Conservation (phyloP, 1,140 invertebrate species). For the Cotesia chilonis region DNA sequence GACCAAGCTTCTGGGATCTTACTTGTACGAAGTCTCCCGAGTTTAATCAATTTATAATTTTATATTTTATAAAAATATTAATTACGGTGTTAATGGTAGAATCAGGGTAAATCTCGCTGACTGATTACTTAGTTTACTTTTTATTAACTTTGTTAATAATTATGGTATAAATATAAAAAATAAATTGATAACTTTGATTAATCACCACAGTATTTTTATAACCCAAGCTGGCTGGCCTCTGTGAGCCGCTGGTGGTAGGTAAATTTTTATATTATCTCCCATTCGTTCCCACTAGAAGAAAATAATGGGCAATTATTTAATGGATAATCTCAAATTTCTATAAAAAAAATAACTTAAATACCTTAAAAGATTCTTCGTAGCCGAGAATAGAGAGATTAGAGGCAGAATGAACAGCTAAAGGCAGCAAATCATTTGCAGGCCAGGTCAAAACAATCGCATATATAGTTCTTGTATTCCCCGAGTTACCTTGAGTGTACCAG, state of each 20-base stretch:
- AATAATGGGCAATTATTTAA: constrained; percentile 4
- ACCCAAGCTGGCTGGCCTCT: constrained; percentile 59
- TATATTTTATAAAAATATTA: background rate
- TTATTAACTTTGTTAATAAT: constrained; percentile 26
- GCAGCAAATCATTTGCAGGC: constrained; percentile 69
- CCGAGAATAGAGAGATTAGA: constrained; percentile 44
- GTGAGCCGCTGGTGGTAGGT: constrained; percentile 48
- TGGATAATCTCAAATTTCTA: background rate
- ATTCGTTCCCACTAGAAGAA: constrained; percentile 49
- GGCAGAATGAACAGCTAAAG: constrained; percentile 53
- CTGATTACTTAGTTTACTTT: constrained; percentile 27
- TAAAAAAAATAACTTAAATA: constrained; percentile 8
- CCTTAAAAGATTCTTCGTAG: constrained; percentile 2
- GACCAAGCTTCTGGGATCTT: constrained; percentile 87
- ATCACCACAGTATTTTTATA: constrained; percentile 45
- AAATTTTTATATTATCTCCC: constrained; percentile 40
- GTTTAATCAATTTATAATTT: constrained; percentile 50
- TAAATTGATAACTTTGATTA: constrained; percentile 19
- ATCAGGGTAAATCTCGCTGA: constrained; percentile 18
- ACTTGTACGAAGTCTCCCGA: constrained; percentile 81
- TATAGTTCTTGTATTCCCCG: constrained; percentile 54
- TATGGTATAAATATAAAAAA: constrained; percentile 6
- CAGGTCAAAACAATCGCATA: constrained; percentile 76
- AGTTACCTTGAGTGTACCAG: constrained; percentile 76
- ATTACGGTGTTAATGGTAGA: constrained; percentile 7